Conservation (phyloP, 2,113 vertebrate genomes). For the Orthonyx spaldingii region DNA sequence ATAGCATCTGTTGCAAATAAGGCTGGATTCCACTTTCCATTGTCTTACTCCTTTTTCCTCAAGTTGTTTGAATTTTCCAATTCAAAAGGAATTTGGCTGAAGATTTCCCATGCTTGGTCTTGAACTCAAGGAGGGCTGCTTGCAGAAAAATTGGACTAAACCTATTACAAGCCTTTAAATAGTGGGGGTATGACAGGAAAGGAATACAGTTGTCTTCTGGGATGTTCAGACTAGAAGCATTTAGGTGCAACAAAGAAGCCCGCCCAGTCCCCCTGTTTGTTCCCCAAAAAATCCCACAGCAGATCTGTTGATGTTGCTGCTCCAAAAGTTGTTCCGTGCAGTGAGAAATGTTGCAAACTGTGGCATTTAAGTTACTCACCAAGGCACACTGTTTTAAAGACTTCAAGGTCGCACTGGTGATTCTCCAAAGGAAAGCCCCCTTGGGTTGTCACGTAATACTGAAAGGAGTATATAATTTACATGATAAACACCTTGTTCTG, state of each 20-base stretch:
- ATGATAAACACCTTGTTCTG: not conserved
- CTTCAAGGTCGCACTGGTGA: not conserved
- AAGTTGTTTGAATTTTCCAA: slow-evolving; percentile 46
- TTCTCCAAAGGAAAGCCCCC: not conserved
- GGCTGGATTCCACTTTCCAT: slow-evolving; percentile 45
- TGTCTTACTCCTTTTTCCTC: slow-evolving; percentile 38
- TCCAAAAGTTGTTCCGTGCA: not conserved
- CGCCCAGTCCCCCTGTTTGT: fast-evolving
- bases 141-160: not conserved
- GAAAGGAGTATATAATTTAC: not conserved
- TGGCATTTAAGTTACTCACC: not conserved
- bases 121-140: not conserved
- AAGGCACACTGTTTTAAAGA: not conserved
- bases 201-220: not conserved
- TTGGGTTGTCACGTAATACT: not conserved
- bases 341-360: not conserved
- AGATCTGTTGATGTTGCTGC: not conserved
- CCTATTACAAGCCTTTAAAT: not conserved
- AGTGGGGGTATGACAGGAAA: not conserved
- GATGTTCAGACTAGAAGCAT: not conserved
- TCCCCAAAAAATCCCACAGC: not conserved
- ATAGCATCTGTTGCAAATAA: slow-evolving; percentile 59
- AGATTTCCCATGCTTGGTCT: slow-evolving; percentile 7
- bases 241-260: not conserved
- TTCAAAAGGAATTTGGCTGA: slow-evolving; percentile 49